Conservation (phyloP, 2,797 vertebrate species). For the Muraenolepis orangiensis region DNA sequence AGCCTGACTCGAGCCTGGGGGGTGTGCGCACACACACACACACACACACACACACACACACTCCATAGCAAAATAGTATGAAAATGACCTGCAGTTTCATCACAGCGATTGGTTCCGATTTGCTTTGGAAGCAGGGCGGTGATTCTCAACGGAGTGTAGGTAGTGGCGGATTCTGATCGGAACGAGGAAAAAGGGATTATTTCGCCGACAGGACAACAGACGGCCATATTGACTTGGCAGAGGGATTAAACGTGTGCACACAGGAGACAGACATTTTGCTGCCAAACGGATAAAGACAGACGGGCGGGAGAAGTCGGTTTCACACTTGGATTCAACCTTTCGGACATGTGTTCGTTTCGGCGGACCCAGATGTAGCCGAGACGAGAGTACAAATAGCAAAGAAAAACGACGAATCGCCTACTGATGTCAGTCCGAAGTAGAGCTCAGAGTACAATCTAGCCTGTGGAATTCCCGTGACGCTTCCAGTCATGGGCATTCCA, state of each 20-base stretch:
- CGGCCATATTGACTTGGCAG: neutral
- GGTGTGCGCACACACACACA: no score
- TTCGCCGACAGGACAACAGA: neutral
- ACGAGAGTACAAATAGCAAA: conserved; percentile 36
- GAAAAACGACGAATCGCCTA: conserved; percentile 19
- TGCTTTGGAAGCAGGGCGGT: no score
- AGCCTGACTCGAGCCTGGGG: no score
- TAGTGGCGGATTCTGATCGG: neutral
- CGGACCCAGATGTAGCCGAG: conserved; percentile 3
- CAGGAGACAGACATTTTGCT: neutral
- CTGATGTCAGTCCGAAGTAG: conserved; percentile 30
- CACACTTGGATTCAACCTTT: neutral
- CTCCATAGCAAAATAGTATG: no score
- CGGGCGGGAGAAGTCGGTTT: neutral
- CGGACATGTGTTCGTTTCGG: neutral
- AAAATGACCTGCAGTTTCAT: no score
- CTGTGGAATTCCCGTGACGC: conserved; percentile 35
- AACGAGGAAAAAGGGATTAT: neutral
- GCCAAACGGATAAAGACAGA: neutral
- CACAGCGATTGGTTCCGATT: no score
- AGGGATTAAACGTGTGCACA: neutral
- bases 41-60: no score
- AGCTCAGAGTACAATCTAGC: conserved; percentile 54
- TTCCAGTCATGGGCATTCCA: no score
- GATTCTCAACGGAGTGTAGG: no score